A percentile compares a stretch with the other conserved stretches of the same genome.
phyloP scores from a whole-genome alignment of 2,888 invertebrate species.

The Acanthoscelides obtectus region DNA sequence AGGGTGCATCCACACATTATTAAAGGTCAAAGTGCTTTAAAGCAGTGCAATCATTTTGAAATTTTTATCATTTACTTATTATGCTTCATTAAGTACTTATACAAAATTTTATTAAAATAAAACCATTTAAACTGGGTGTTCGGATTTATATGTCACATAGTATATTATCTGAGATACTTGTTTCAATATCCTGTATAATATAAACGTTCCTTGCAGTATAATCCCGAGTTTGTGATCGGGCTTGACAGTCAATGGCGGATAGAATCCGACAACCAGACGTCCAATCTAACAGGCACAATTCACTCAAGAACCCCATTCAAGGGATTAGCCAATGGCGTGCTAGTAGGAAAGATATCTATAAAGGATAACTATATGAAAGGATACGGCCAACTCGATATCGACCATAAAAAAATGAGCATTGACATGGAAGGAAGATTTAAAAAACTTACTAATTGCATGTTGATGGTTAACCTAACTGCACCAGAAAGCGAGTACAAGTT shows the following conservation, averaged over 20 bases:
- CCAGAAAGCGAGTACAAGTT: conserved; percentile 66
- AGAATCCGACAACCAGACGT: conserved; percentile 48
- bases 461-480: conserved; percentile 70
- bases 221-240: conserved; percentile 63
- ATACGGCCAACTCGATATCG: conserved; percentile 65
- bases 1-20: no score
- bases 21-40: no score
- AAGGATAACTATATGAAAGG: conserved; percentile 63
- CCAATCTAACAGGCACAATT: conserved; percentile 64
- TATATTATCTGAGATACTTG: no score
- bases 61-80: no score
- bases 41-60: no score
- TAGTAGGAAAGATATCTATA: conserved; percentile 62
- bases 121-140: no score
- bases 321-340: conserved; percentile 63
- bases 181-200: no score
- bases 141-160: no score
- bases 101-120: no score
- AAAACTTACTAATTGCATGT: conserved; percentile 69
- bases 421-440: conserved; percentile 57
- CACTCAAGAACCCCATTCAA: conserved; percentile 63
- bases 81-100: no score
- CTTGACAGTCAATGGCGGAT: conserved; percentile 68
- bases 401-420: conserved; percentile 64
- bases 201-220: no score